Evolutionary conservation across 2,113 vertebrate genomes (phyloP), one percentile per base, ranked within the genome.

Genomic region (Turdus rufiventris): DNA sequence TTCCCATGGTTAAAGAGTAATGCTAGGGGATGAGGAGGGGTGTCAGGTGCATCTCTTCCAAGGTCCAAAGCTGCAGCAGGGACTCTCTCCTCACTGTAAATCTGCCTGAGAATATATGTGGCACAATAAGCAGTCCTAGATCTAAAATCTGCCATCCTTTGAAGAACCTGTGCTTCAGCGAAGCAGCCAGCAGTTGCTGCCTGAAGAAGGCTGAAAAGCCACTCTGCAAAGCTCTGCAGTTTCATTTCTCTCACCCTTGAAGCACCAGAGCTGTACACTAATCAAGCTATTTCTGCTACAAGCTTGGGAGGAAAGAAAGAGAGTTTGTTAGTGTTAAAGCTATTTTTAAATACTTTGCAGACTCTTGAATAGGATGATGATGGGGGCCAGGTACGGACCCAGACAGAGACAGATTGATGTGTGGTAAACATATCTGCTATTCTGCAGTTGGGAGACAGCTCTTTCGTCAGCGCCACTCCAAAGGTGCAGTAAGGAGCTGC

Each of bases 321-420:
- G 89, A 94, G 91, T 96, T 96, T 96, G 95, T 96, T 96, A 94
- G 83, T 88, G 87, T 91, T 95, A 91, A n/a, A 75, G 94, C 96
- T 97, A 97, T 97, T 97, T 97, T 97, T 97, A 96, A 97, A 94
- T 91, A 71, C 94, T 95, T 97, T 82, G 76, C 92, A 88, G 87
- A 82, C 95, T 93, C 61, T 96, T 94, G 83, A 89, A 95, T 90
- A 96, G 85, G 85, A 93, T 92, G 92, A 94, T 94, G 95, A 95
- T 94, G 93, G 91, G 68, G 96, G 68, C 93, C 15, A 18, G 10
- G 63, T 84, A 83, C 89, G 92, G 91, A 85, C 87, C 94, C 89
- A 92, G 95, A 91, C 92, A 91, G 78, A 88, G 89, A 95, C 94
- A 94, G 89, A 93, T 84, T 95, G 92, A 91, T 91, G 77, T 83